Conservation (phyloP, 1,140 invertebrate genomes). For the Drosophila sucinea region DNA sequence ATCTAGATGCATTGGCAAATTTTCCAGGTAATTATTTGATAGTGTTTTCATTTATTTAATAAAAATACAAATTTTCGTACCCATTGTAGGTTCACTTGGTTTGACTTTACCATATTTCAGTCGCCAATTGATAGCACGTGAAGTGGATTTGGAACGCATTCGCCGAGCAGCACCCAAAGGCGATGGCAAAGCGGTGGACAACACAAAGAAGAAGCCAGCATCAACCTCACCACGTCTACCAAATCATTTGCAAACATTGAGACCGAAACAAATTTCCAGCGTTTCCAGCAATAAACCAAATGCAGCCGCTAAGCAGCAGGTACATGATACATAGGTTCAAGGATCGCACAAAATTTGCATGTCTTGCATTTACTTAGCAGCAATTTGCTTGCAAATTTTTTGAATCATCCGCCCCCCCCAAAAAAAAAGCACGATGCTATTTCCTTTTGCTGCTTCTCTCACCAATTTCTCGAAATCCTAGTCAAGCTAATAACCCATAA, state of each 20-base stretch:
- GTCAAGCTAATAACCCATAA: conserved; percentile 80
- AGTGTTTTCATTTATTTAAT: not conserved
- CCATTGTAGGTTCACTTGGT: conserved; percentile 54
- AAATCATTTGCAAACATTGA: conserved; percentile 87
- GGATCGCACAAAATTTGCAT: conserved; percentile 59
- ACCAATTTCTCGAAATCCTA: conserved; percentile 49
- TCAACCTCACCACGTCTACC: conserved; percentile 78
- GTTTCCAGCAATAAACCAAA: conserved; percentile 73
- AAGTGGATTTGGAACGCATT: conserved; percentile 90
- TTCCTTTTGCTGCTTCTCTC: not conserved
- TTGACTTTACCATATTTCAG: conserved; percentile 85
- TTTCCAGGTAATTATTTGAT: conserved; percentile 60
- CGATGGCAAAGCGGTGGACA: conserved; percentile 4
- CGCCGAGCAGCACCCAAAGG: conserved; percentile 83
- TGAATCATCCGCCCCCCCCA: conserved; percentile 19
- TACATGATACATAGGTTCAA: conserved; percentile 9
- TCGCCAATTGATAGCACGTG: conserved; percentile 90
- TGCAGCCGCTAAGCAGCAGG: conserved; percentile 77
- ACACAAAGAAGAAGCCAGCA: conserved; percentile 39
- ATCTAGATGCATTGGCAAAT: conserved; percentile 82
- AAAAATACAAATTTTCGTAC: not conserved
- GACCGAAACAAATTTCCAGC: conserved; percentile 84
- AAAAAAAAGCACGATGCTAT: not conserved
- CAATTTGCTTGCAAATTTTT: conserved; percentile 74
- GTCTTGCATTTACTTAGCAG: conserved; percentile 79